Evolutionary conservation across 2,113 vertebrate genomes (phyloP).

Genomic region (Phasianus colchicus): DNA sequence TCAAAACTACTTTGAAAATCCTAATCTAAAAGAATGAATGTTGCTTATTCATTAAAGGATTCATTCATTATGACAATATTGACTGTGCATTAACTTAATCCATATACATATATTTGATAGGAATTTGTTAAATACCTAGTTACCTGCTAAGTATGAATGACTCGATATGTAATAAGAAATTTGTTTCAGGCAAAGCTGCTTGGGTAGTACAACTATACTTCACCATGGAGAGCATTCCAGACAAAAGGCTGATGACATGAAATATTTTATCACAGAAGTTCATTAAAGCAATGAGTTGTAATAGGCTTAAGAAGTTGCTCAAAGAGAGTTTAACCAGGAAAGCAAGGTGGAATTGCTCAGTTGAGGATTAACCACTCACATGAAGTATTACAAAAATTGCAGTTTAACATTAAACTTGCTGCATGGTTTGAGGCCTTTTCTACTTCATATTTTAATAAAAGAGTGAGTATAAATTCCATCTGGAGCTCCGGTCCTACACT

Average conservation of each 20-base stretch:
- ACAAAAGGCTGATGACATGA: neutral
- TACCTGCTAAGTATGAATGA: neutral
- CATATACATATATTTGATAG: neutral
- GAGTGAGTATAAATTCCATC: neutral
- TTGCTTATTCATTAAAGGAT: neutral
- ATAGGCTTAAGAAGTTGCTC: neutral
- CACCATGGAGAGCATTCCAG: neutral
- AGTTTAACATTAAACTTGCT: neutral
- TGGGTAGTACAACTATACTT: neutral
- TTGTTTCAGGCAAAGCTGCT: neutral
- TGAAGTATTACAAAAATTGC: neutral
- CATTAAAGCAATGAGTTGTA: neutral
- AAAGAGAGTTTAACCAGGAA: neutral
- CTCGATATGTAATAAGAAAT: neutral
- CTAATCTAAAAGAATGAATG: neutral
- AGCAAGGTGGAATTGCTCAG: neutral
- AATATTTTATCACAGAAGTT: neutral
- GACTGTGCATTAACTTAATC: neutral
- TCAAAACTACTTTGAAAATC: neutral
- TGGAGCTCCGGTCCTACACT: neutral
- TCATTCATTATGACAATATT: neutral
- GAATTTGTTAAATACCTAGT: neutral
- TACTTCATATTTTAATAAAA: neutral
- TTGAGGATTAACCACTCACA: neutral
- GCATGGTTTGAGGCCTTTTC: neutral